Evolutionary conservation across 1,140 invertebrate species (phyloP).

Genomic region (Oryctes rhinoceros): DNA sequence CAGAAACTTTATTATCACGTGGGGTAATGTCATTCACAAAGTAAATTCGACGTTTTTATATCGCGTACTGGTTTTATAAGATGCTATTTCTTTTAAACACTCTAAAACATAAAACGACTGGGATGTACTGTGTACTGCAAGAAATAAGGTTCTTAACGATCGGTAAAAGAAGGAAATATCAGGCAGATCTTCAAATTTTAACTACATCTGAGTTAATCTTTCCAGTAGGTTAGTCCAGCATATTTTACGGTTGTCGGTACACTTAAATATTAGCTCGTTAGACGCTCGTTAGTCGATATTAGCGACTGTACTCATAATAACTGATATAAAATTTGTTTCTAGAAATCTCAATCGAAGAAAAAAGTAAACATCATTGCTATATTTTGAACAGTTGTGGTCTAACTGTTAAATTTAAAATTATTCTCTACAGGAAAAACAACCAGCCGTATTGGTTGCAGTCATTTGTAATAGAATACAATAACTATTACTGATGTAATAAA

Average conservation of each 20-base stretch:
- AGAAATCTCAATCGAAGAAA: not conserved
- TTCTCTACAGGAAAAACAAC: not conserved
- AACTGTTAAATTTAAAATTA: not conserved
- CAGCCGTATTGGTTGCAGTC: not conserved
- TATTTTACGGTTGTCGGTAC: too few relatives aligned
- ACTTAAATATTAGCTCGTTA: too few relatives aligned
- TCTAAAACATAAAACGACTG: too few relatives aligned
- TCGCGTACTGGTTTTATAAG: not conserved
- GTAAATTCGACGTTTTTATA: not conserved
- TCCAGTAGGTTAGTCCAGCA: too few relatives aligned
- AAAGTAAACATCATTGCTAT: not conserved
- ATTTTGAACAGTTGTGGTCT: not conserved
- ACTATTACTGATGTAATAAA: conserved; percentile 6
- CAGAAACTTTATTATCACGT: not conserved
- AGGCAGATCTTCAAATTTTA: not conserved
- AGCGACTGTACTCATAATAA: too few relatives aligned
- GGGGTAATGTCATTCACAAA: not conserved
- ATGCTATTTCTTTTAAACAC: not conserved
- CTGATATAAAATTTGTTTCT: too few relatives aligned
- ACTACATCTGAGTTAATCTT: too few relatives aligned
- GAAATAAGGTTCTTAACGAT: not conserved
- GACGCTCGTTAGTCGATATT: too few relatives aligned
- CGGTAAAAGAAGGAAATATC: not conserved
- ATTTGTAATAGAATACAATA: not conserved
- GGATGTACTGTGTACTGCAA: not conserved